Evolutionary conservation across 1,140 invertebrate genomes (phyloP), one percentile per base, ranked within the genome.

Genomic region (Macrocentrus cingulum): DNA sequence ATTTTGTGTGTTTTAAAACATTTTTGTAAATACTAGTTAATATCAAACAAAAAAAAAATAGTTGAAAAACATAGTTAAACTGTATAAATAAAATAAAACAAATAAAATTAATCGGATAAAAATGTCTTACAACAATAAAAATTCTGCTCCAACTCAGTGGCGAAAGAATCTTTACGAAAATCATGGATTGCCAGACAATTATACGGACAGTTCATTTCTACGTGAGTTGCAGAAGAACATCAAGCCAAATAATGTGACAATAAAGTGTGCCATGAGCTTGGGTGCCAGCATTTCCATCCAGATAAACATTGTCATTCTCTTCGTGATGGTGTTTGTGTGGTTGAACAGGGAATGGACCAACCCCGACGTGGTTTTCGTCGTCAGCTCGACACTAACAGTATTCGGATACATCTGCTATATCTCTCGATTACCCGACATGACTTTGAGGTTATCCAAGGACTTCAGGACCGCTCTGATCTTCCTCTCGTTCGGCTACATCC

Each of bases 121-220:
- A 29, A 29, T 29, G 25, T 5, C 25, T 4, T 29, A 29, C 25
- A 29, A 29, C 25, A 5, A 29, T 9, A 29, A 29, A 5, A 5
- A 4, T 29, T 9, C 25, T 29, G 4, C 25, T 29, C 4, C 25
- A 4, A 29, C 25, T 29, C 25, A 5, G 2, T 97, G 94, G 94
- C 83, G 84, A 57, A 96, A 95, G 80, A 91, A 93, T 69, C 80
- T 98, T 13, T 98, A 96, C 66, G 88, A 92, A 71, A 89, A 94
- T 71, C 84, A 89, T 59, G 87, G 86, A 34, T 89, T 91, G 65
- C 89, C 92, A 0, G 95, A 97, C 71, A 96, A 97, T 80, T 96
- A 97, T 69, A 95, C 94, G 0, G 91, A 95, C 74, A 83, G 84
- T 23, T 82, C 84, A 25, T 97, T 98, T 74, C 77, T 97, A 7